Evolutionary conservation across 2,888 invertebrate species (phyloP).

Genomic region (Hypolimnas misippus): DNA sequence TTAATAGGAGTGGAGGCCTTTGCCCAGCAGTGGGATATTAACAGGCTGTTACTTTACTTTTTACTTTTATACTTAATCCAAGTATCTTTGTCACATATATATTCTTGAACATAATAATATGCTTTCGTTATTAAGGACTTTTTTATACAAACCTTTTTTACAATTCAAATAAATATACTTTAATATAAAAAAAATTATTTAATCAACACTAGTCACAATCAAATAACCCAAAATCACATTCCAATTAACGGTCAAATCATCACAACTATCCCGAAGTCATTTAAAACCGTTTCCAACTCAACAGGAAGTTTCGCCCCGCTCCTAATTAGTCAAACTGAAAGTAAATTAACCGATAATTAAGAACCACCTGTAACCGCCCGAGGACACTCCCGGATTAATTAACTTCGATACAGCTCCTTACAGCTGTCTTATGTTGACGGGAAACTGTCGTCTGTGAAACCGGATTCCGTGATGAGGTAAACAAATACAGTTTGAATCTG

Average conservation of each 20-base stretch:
- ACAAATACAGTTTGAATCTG: no score
- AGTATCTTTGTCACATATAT: no score
- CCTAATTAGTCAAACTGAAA: slow-evolving; percentile 38
- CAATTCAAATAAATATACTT: no score
- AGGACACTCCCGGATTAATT: slow-evolving; percentile 20
- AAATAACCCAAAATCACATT: no score
- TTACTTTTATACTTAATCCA: no score
- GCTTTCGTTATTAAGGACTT: no score
- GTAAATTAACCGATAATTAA: slow-evolving; percentile 41
- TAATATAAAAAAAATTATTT: no score
- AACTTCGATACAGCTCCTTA: slow-evolving; percentile 19
- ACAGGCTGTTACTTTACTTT: no score
- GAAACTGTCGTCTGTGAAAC: background rate
- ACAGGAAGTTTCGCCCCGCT: slow-evolving; percentile 12
- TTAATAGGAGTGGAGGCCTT: background rate
- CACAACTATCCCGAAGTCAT: slow-evolving; percentile 15
- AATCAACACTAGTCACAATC: no score
- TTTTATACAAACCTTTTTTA: no score
- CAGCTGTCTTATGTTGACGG: slow-evolving; percentile 1
- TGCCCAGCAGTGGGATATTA: background rate
- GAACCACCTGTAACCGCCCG: slow-evolving; percentile 42
- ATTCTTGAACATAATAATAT: no score
- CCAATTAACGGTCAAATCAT: background rate
- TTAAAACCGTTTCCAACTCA: slow-evolving; percentile 26
- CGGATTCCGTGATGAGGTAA: background rate